A percentile compares a stretch with the other conserved stretches of the same genome.
These are phyloP conservation scores for Drosophila paulistorum DNA, from an alignment of 1,140 invertebrate genomes.

Conservation along the genomic window DNA sequence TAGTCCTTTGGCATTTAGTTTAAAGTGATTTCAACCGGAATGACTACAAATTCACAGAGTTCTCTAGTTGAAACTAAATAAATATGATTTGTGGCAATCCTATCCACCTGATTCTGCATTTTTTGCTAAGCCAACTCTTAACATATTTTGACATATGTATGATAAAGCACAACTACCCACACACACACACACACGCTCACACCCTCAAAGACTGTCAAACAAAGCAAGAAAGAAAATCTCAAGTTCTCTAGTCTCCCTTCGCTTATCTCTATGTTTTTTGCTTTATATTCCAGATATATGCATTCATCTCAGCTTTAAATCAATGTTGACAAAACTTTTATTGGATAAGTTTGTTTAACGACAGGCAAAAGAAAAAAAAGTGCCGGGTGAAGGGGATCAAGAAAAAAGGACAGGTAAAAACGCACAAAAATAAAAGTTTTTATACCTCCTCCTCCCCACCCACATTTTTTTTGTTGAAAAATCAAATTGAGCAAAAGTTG, in stretches of 20 bases:
- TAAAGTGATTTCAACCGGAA: no score
- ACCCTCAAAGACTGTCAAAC: background rate
- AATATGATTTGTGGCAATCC: background rate
- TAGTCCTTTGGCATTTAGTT: no score
- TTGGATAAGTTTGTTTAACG: conserved; percentile 83
- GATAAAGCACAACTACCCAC: background rate
- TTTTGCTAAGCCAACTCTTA: background rate
- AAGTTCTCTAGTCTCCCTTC: conserved; percentile 24
- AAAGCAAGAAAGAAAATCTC: conserved; percentile 44
- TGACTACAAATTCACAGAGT: no score
- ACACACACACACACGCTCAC: background rate
- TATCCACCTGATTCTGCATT: background rate
- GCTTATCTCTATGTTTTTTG: background rate
- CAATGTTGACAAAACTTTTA: conserved; percentile 83
- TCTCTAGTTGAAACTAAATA: no score
- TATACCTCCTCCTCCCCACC: background rate
- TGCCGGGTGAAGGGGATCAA: conserved; percentile 19
- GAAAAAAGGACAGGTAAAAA: conserved; percentile 69
- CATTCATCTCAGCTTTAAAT: conserved; percentile 77
- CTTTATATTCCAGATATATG: conserved; percentile 61
- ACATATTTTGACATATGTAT: conserved; percentile 46
- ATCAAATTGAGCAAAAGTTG: conserved; percentile 81
- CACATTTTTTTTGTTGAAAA: conserved; percentile 63
- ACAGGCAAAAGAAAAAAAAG: conserved; percentile 42
- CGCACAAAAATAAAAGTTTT: conserved; percentile 50